Conservation (phyloP, 2,888 invertebrate genomes). For the Margaritifera margaritifera region DNA sequence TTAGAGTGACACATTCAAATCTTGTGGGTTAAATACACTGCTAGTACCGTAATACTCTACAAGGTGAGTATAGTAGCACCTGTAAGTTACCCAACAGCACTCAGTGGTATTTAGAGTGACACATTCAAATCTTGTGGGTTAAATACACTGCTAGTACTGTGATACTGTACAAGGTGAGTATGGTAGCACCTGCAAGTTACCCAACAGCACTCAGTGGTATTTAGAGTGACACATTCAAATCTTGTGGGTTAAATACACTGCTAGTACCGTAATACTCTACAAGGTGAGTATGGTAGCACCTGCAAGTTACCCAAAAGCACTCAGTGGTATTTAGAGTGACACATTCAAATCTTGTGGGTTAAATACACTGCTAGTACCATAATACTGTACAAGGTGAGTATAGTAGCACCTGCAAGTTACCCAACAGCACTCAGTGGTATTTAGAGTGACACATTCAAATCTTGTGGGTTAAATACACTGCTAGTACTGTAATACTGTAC, state of each 20-base stretch:
- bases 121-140: slow-evolving; percentile 91
- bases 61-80: no score
- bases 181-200: slow-evolving; percentile 77
- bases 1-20: no score
- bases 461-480: slow-evolving; percentile 87
- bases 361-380: no score
- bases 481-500: no score
- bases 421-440: slow-evolving; percentile 89
- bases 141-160: slow-evolving; percentile 74
- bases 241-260: slow-evolving; percentile 87
- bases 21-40: no score
- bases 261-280: no score
- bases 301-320: no score
- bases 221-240: slow-evolving; percentile 89
- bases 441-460: slow-evolving; percentile 89
- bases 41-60: no score
- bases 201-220: slow-evolving; percentile 89
- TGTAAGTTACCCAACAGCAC: slow-evolving; percentile 77
- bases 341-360: slow-evolving; percentile 91
- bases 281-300: no score
- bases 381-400: slow-evolving; percentile 67
- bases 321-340: slow-evolving; percentile 31
- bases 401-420: slow-evolving; percentile 77
- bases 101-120: slow-evolving; percentile 29
- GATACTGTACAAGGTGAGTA: slow-evolving; percentile 43